Conservation (phyloP, 1,140 invertebrate species). For the Sipha flava region DNA sequence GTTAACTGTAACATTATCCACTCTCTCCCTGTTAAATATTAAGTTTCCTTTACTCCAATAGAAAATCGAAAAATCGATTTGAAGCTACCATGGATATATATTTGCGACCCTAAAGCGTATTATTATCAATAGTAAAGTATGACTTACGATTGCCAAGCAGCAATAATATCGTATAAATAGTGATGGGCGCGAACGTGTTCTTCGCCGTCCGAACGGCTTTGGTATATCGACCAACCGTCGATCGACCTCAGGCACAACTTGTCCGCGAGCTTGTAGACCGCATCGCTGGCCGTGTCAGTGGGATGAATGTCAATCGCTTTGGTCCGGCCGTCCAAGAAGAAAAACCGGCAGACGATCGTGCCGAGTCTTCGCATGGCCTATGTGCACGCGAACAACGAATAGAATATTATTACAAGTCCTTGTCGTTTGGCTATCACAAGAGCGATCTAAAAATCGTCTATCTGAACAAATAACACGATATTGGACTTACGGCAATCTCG, state of each 20-base stretch:
- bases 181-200: conserved; percentile 88
- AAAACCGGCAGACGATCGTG: conserved; percentile 89
- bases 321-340: conserved; percentile 88
- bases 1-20: no score
- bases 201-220: conserved; percentile 71
- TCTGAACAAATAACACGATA: no score
- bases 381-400: not conserved
- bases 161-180: conserved; percentile 88
- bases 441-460: no score
- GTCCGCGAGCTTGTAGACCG: conserved; percentile 77
- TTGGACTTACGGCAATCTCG: conserved; percentile 72
- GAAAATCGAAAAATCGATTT: no score
- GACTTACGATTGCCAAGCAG: conserved; percentile 81
- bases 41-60: no score
- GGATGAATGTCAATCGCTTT: conserved; percentile 93
- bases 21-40: no score
- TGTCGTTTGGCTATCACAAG: no score
- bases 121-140: no score
- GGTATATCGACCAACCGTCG: conserved; percentile 92
- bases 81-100: no score
- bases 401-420: no score
- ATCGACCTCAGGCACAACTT: conserved; percentile 73
- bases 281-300: conserved; percentile 84
- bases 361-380: conserved; percentile 80
- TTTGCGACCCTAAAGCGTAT: no score